Base-by-base conservation (phyloP, 1,140 invertebrate genomes). In the Mycetomoellerius zeteki region DNA sequence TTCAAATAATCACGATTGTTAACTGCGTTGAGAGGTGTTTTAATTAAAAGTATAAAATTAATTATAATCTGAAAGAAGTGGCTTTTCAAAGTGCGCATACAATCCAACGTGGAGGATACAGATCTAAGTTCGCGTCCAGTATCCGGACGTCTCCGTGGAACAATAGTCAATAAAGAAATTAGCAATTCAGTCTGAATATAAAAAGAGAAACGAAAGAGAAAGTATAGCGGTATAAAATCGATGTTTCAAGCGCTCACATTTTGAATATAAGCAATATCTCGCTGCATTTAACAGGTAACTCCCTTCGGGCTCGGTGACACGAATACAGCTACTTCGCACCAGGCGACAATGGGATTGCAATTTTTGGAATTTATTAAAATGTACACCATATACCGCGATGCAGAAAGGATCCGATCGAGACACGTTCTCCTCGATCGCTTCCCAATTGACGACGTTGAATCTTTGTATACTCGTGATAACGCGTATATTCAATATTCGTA, bases 231-330 rank as follows among this genome's bases (percentile, higher is more conserved):
- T 47, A 58, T 33, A 62, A 71, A 30, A 47, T 43, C 14, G 80
- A 84, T 50, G 16, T 24, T 81, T 60, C 33, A 10, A 24, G 30
- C n/a, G 69, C 54, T 75, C 69, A 75, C 10, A 30, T 75, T 73
- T 84, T 8, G 24, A 60, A 73, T 47, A 73, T 84, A 84, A 84
- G 80, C 80, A 84, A 84, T 84, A 84, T 75, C 24, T 84, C 80
- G 80, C 21, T 82, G 67, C 80, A 84, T 73, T 84, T 84, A 84
- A 73, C 24, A 60, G 69, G 50, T 43, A 69, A 81, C 1, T 73
- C 72, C 37, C 27, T 60, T 62, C 67, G 24, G 7, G 37, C 16
- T 81, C 65, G 10, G 43, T 62, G 43, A 47, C 24, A 52, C 21
- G 1, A 75, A n/a, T 24, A 24, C 62, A 84, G 16, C 19, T 81